phyloP scores from a whole-genome alignment of 2,888 invertebrate species.

The Sphaerophoria rueppellii region DNA sequence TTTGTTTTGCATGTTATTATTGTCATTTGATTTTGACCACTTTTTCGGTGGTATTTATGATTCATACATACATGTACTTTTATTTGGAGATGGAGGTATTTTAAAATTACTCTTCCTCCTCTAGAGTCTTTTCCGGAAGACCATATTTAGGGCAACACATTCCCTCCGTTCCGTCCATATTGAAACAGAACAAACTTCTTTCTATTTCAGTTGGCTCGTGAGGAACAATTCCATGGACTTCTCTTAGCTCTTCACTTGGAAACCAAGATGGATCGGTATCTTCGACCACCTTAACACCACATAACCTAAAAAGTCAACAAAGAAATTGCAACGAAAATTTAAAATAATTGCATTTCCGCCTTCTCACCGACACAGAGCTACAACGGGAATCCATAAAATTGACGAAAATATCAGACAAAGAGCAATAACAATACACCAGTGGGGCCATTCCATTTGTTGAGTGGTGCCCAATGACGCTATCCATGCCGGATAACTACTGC shows the following conservation, averaged over 20 bases:
- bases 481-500: constrained; percentile 94
- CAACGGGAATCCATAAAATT: constrained; percentile 93
- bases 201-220: constrained; percentile 91
- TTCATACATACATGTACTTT: constrained; percentile 32
- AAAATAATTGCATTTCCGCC: not conserved
- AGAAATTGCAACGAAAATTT: not conserved
- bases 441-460: constrained; percentile 91
- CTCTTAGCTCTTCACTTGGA: constrained; percentile 92
- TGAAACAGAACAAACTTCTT: constrained; percentile 91
- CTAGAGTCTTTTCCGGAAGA: constrained; percentile 80
- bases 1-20: constrained; percentile 52
- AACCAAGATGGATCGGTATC: constrained; percentile 97
- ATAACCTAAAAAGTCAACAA: constrained; percentile 84
- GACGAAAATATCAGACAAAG: constrained; percentile 89
- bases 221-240: constrained; percentile 94
- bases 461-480: constrained; percentile 88
- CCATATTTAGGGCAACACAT: constrained; percentile 89
- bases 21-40: constrained; percentile 51
- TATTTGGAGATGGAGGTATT: not conserved
- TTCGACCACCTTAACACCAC: constrained; percentile 90
- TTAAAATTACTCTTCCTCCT: constrained; percentile 80
- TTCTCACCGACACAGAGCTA: constrained; percentile 90
- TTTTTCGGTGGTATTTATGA: constrained; percentile 59
- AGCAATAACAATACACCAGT: constrained; percentile 91
- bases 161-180: constrained; percentile 91